Evolutionary conservation across 2,888 invertebrate genomes (phyloP).

Genomic region (Ectemnius cavifrons): DNA sequence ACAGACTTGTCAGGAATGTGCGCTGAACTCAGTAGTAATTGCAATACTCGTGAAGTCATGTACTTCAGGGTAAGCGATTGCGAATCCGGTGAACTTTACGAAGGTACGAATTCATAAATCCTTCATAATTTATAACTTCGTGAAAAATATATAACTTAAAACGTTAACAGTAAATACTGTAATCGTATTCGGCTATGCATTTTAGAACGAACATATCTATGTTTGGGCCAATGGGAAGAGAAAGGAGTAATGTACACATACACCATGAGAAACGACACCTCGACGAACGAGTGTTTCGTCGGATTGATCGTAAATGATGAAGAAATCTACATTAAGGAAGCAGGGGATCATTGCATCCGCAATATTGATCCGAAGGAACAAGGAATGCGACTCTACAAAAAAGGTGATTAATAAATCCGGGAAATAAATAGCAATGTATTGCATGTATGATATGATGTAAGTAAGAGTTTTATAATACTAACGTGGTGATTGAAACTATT

Average conservation of each 20-base stretch:
- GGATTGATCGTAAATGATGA: slow-evolving; percentile 81
- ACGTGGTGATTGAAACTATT: too few species aligned
- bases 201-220: slow-evolving; percentile 82
- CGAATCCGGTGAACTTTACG: slow-evolving; percentile 81
- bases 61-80: slow-evolving; percentile 84
- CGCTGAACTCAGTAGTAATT: slow-evolving; percentile 83
- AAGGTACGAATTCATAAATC: slow-evolving; percentile 77
- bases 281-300: slow-evolving; percentile 84
- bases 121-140: too few species aligned
- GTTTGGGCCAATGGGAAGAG: slow-evolving; percentile 84
- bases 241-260: slow-evolving; percentile 82
- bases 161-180: background rate
- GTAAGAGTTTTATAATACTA: too few species aligned
- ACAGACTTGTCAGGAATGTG: slow-evolving; percentile 82
- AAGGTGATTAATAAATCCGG: slow-evolving; percentile 69
- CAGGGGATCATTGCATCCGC: slow-evolving; percentile 83
- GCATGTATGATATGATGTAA: too few species aligned
- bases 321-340: slow-evolving; percentile 84
- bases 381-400: slow-evolving; percentile 83
- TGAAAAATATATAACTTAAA: slow-evolving; percentile 3
- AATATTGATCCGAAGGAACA: slow-evolving; percentile 81
- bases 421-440: too few species aligned
- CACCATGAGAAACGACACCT: slow-evolving; percentile 82
- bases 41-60: slow-evolving; percentile 83
- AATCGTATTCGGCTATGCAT: background rate